A percentile compares a stretch with the other conserved stretches of the same genome.
These are phyloP conservation scores for Ditylenchus weischeri DNA, from an alignment of 2,888 invertebrate species.

Conservation along the genomic window DNA sequence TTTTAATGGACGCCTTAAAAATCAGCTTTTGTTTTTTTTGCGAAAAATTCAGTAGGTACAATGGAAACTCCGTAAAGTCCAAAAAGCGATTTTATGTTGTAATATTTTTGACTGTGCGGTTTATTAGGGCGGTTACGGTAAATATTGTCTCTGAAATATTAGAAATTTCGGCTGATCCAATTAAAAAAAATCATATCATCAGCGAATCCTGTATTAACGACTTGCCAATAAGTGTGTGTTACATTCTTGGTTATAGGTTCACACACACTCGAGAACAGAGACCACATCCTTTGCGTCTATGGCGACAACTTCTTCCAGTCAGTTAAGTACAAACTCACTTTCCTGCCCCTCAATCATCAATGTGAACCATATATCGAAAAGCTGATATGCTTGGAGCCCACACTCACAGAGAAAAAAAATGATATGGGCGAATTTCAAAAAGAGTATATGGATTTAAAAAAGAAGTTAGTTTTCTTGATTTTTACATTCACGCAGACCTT, in stretches of 20 bases:
- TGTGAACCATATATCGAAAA: conserved; percentile 32
- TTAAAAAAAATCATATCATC: too few species aligned
- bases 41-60: too few species aligned
- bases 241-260: conserved; percentile 34
- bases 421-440: conserved; percentile 56
- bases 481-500: neutral
- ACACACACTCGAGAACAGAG: conserved; percentile 48
- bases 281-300: conserved; percentile 57
- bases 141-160: neutral
- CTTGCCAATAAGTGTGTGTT: conserved; percentile 2
- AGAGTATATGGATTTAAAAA: conserved; percentile 54
- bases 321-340: conserved; percentile 53
- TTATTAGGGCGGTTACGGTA: too few species aligned
- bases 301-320: conserved; percentile 59
- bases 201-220: neutral
- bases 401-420: conserved; percentile 46
- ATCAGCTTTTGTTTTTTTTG: too few species aligned
- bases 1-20: too few species aligned
- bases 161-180: conserved; percentile 23
- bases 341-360: conserved; percentile 44
- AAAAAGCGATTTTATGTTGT: too few species aligned
- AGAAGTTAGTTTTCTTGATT: conserved; percentile 32
- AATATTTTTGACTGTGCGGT: too few species aligned
- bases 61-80: too few species aligned
- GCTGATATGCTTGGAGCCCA: conserved; percentile 38